Evolutionary conservation across 2,797 vertebrate species (phyloP).

Genomic region (Phylloscopus collybita): DNA sequence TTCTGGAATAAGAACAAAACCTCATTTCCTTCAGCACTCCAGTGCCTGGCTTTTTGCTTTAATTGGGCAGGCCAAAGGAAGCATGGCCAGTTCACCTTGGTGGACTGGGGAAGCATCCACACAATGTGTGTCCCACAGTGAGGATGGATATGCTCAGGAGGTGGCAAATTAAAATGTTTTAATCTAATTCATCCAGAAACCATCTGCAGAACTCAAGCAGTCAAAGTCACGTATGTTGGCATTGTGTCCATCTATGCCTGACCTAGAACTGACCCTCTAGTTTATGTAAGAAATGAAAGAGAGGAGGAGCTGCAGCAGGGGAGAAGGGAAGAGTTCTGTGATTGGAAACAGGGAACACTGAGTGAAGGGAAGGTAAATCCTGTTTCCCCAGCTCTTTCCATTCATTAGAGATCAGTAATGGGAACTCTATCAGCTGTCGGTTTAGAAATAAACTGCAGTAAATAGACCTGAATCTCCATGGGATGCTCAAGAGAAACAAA

Average conservation of each 20-base stretch:
- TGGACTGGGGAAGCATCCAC: not conserved
- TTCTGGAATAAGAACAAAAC: not conserved
- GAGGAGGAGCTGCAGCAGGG: not conserved
- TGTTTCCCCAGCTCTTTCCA: not conserved
- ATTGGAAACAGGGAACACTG: not conserved
- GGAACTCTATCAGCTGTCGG: conserved; percentile 32
- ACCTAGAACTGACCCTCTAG: conserved; percentile 5
- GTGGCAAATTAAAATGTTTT: conserved; percentile 49
- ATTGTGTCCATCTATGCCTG: not conserved
- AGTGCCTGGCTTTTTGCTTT: not conserved
- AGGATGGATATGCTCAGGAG: conserved; percentile 10
- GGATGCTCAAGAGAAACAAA: not conserved
- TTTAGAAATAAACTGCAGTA: conserved; percentile 2
- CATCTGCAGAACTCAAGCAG: not conserved
- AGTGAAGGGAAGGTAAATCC: not conserved
- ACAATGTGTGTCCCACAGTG: not conserved
- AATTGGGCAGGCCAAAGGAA: not conserved
- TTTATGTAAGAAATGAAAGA: conserved; percentile 5
- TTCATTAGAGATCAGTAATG: conserved; percentile 39
- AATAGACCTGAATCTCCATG: conserved; percentile 34
- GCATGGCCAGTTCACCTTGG: not conserved
- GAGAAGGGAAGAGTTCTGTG: not conserved
- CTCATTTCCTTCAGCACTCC: not conserved
- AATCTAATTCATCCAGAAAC: conserved; percentile 45
- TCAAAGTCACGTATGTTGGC: not conserved